Base-by-base conservation (phyloP, 2,888 invertebrate species). In the Chesias legatella region DNA sequence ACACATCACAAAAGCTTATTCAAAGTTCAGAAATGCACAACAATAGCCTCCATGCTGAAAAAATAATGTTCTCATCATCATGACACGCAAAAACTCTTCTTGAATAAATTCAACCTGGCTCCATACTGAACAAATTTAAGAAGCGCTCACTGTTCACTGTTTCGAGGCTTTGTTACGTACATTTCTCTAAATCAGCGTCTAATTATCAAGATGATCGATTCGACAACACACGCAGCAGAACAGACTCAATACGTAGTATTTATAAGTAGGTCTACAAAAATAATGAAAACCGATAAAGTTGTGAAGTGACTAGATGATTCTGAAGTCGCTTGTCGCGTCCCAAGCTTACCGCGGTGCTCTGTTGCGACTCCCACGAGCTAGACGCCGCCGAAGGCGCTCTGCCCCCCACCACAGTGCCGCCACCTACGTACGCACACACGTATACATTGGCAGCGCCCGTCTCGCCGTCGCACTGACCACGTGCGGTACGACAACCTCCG, bases 201-300 rank as follows among this genome's bases (percentile, higher is more conserved):
- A 84, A 72, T 61, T 64, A 74, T 75, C 72, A 76, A 74, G 69
- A 82, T 75, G 79, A 76, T 78, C 66, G 77, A 74, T 61, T 78
- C 70, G 81, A 85, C 79, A 84, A 79, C 80, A 85, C 81, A 86
- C 86, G 85, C 86, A 86, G 84, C 83, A 79, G 85, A 82, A 80
- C 80, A 86, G 83, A 84, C 75, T 79, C 69, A 80, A 67, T 78
- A 79, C 82, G 83, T 67, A 77, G 76, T 80, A 73, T 71, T 77
- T 67, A 74, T 67, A 80, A 67, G 68, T 75, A 76, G 66, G 61
- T 80, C 84, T 86, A 86, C 83, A 71, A 77, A 73, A 84, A 74
- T 74, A 83, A 83, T 82, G 79, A 71, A 77, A 84, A 81, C 77
- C 80, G 77, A 79, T 73, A 80, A 73, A 70, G 70, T 68, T 70